phyloP scores from a whole-genome alignment of 2,113 vertebrate species.

The Aix galericulata region DNA sequence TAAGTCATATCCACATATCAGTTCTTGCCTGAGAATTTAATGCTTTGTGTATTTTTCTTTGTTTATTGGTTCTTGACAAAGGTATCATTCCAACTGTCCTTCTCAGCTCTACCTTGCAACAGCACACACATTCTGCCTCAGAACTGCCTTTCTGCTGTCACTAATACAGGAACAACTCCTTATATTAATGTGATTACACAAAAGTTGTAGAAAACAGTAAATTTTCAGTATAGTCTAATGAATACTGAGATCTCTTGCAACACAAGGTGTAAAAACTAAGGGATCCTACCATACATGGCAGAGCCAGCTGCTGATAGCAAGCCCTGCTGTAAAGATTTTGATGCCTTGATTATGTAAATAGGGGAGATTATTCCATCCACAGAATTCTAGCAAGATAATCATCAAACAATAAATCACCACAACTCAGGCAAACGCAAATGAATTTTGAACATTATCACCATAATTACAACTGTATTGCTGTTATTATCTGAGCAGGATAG shows the following conservation, averaged over 20 bases:
- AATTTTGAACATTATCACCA: constrained; percentile 14
- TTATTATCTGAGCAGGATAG: background rate
- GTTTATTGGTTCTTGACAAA: background rate
- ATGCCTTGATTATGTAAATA: constrained; percentile 72
- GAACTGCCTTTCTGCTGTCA: background rate
- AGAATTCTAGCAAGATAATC: constrained; percentile 61
- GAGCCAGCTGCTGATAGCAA: constrained; percentile 22
- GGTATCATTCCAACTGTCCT: background rate
- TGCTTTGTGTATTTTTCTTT: background rate
- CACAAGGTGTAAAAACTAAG: background rate
- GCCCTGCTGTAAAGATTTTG: constrained; percentile 2
- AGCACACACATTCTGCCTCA: background rate
- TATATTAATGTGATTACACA: background rate
- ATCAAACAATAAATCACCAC: constrained; percentile 63
- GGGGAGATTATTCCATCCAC: constrained; percentile 36
- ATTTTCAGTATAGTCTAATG: background rate
- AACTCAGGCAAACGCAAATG: constrained; percentile 41
- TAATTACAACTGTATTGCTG: background rate
- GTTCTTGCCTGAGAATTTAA: accelerated
- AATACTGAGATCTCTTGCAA: background rate
- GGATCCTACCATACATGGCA: background rate
- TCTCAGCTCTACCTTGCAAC: background rate
- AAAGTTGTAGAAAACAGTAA: background rate
- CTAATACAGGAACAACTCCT: background rate
- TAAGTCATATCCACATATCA: accelerated